Evolutionary conservation across 2,797 vertebrate species (phyloP), one percentile per base, ranked within the genome.

Genomic region (Phalloptychus januarius): DNA sequence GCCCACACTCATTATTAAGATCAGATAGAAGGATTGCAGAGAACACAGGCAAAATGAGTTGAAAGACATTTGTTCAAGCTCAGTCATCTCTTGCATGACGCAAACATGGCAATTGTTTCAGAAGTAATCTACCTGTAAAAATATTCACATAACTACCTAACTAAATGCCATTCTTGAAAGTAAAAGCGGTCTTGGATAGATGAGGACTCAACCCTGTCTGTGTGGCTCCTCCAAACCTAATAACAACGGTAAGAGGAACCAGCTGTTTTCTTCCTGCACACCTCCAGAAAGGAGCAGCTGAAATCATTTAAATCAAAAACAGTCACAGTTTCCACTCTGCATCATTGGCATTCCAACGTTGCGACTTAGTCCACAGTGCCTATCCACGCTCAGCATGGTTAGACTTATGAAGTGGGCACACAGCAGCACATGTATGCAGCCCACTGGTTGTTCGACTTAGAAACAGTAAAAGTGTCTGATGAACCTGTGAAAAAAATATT

Each of bases 231-330:
- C 92, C 87, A 85, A 92, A 83, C 87, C 79, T 80, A 72, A 78
- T 92, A 92, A 93, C 93, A 93, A 90, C 92, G 88, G 85, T 91
- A 88, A 85, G 88, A 83, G 91, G 86, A 94, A 86, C 92, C 94
- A 95, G 93, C 93, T 95, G 93, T 93, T 95, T 44, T 92, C 88
- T 93, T 79, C 70, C 89, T 84, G 85, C 61, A 87, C 86, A 92
- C 86, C 92, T 94, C 93, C 91, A 85, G 40, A 92, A 90, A 92
- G 85, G 86, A 88, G 87, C 94, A 95, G 95, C 95, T 96, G 94
- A 95, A 95, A 94, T 86, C 93, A 86, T 95, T 96, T 95, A 96
- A 95, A 95, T 93, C 91, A 85, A 94, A 94, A 91, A 88, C 94
- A 94, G 94, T 96, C 94, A 95, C 94, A 94, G 93, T 94, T 95